phyloP scores from a whole-genome alignment of 2,888 invertebrate species.

The Acronicta psi region DNA sequence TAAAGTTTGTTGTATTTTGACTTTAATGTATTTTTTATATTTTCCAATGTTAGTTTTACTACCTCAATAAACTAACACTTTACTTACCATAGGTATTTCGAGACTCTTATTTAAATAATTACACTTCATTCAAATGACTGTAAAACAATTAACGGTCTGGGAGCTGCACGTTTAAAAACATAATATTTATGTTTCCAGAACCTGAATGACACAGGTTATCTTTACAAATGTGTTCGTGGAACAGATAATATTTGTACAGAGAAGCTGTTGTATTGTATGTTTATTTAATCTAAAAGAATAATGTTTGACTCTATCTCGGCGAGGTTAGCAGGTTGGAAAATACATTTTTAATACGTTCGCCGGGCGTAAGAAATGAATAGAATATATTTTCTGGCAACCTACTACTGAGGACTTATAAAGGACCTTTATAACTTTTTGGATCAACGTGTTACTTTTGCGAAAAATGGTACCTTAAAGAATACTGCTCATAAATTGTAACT shows the following conservation, averaged over 20 bases:
- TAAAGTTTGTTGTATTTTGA: too few species aligned
- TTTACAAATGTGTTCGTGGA: constrained; percentile 12
- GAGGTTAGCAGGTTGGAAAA: constrained; percentile 23
- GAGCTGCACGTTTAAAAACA: constrained; percentile 3
- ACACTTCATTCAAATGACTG: background rate
- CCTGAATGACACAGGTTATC: constrained; percentile 9
- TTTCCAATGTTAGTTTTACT: background rate
- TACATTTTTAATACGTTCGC: constrained; percentile 15
- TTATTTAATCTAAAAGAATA: constrained; percentile 21
- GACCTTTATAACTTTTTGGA: constrained; percentile 28
- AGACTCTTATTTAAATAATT: background rate
- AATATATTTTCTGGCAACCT: constrained; percentile 36
- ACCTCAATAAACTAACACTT: background rate
- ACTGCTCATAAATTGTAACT: too few species aligned
- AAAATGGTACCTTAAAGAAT: too few species aligned
- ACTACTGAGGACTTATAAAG: constrained; percentile 9
- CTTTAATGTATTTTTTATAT: too few species aligned
- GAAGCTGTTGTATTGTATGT: constrained; percentile 8
- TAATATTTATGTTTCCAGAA: constrained; percentile 1
- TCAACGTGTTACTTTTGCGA: too few species aligned
- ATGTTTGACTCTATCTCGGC: constrained; percentile 19
- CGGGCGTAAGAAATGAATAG: constrained; percentile 9
- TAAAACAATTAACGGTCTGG: background rate
- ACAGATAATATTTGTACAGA: constrained; percentile 16
- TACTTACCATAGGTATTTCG: too few species aligned